Evolutionary conservation across 1,140 invertebrate genomes (phyloP), one percentile per base, ranked within the genome.

Genomic region (Conopomorpha cramerella): DNA sequence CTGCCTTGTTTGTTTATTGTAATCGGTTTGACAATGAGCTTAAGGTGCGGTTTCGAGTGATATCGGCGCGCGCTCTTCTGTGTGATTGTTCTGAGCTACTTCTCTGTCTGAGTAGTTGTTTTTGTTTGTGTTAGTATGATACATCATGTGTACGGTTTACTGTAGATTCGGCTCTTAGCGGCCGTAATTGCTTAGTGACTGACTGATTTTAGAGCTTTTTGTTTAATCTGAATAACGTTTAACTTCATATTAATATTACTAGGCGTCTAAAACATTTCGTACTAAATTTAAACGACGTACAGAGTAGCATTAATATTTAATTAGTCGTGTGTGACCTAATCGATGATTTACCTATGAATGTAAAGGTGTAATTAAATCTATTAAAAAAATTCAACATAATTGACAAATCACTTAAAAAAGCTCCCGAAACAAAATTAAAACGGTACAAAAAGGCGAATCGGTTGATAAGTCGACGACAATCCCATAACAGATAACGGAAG

Each of bases 1-100:
- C 67, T 72, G 70, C 63, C 65, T 66, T 72, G 70, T 76, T 72
- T 76, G 67, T 76, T 76, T 71, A 76, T 76, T 71, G 71, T 72
- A 76, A 73, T 73, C 68, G 68, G 68, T 73, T 73, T 73, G 68
- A 73, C 68, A 73, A 76, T 71, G 67, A 68, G 70, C 70, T 76
- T 76, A 76, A 76, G 70, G 70, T 76, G 71, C 67, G 71, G 67
- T 76, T 76, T 76, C 65, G 62, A 70, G 62, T 76, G 71, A 72
- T 76, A 61, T 70, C 57, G 43, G 40, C 51, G 52, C 51, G 49
- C 55, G 57, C 59, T 58, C 52, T 56, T 61, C 58, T 51, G 52
- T 56, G 52, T 61, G 68, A 68, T 70, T 68, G 65, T 70, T 64
- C 64, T 56, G 51, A 46, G 58, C 61, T 66, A 55, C 63, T 61